phyloP scores from a whole-genome alignment of 2,888 invertebrate genomes.

The Aradus depressus region DNA sequence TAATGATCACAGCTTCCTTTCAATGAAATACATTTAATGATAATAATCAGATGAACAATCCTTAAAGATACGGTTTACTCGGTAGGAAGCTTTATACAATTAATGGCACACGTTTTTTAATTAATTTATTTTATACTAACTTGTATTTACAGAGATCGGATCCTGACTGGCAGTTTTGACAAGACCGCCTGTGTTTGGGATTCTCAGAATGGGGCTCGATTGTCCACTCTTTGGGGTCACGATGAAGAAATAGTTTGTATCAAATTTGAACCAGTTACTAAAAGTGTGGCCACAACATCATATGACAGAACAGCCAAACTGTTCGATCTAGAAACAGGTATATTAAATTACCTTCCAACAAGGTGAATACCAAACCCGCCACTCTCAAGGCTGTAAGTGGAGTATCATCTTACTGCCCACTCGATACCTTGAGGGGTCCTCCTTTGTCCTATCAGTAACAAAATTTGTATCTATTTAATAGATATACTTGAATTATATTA shows the following conservation, averaged over 20 bases:
- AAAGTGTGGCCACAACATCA: conserved; percentile 58
- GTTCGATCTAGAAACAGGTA: conserved; percentile 56
- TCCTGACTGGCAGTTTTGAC: conserved; percentile 72
- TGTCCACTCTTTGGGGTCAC: conserved; percentile 61
- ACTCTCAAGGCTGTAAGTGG: neutral
- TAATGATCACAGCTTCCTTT: no score
- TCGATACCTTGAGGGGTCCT: no score
- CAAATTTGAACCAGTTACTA: conserved; percentile 56
- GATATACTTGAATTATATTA: neutral
- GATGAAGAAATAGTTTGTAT: conserved; percentile 59
- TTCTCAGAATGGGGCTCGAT: conserved; percentile 51
- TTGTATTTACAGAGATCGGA: conserved; percentile 50
- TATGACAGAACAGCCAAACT: conserved; percentile 65
- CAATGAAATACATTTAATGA: no score
- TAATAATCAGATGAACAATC: no score
- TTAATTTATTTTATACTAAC: no score
- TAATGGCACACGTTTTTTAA: no score
- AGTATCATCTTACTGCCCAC: no score
- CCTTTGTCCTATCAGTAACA: neutral
- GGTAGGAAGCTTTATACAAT: no score
- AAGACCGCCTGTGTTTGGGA: conserved; percentile 67
- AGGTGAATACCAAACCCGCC: neutral
- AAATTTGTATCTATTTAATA: neutral
- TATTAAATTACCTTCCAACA: no score
- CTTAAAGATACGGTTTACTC: no score